These are phyloP conservation scores for Microtus ochrogaster DNA, from an alignment of 2,113 vertebrate species.

Conservation along the genomic window DNA sequence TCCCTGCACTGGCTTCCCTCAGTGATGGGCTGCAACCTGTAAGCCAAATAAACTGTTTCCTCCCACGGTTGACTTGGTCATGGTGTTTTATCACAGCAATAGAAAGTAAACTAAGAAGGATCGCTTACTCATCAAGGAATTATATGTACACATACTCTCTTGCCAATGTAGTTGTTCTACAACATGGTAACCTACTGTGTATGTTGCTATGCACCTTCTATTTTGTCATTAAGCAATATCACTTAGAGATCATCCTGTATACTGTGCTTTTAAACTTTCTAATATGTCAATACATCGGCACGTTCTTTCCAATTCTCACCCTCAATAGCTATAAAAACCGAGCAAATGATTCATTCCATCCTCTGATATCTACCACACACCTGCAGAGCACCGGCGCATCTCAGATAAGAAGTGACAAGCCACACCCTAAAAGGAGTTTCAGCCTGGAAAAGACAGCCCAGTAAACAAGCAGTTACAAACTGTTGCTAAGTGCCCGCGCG, in stretches of 20 bases:
- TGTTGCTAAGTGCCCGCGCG: background rate
- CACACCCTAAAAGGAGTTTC: slow-evolving; percentile 39
- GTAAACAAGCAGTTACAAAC: slow-evolving; percentile 29
- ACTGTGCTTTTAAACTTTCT: background rate
- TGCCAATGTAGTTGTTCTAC: background rate
- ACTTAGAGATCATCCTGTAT: slow-evolving; percentile 15
- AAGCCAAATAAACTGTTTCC: background rate
- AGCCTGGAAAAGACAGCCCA: background rate
- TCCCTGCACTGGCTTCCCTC: background rate
- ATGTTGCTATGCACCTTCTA: background rate
- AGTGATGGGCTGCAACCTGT: background rate
- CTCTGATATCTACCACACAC: slow-evolving; percentile 56
- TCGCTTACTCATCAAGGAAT: background rate
- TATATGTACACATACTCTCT: background rate
- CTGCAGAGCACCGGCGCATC: background rate
- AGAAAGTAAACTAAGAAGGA: background rate
- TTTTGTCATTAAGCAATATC: slow-evolving; percentile 30
- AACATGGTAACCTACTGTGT: background rate
- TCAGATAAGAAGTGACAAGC: slow-evolving; percentile 19
- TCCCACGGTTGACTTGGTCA: background rate
- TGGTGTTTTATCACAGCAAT: background rate
- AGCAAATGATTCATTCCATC: slow-evolving; percentile 38
- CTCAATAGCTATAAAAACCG: background rate
- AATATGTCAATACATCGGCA: background rate
- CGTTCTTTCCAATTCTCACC: slow-evolving; percentile 7